Evolutionary conservation across 2,113 vertebrate genomes (phyloP).

Genomic region (Gymnocephalus cernua): DNA sequence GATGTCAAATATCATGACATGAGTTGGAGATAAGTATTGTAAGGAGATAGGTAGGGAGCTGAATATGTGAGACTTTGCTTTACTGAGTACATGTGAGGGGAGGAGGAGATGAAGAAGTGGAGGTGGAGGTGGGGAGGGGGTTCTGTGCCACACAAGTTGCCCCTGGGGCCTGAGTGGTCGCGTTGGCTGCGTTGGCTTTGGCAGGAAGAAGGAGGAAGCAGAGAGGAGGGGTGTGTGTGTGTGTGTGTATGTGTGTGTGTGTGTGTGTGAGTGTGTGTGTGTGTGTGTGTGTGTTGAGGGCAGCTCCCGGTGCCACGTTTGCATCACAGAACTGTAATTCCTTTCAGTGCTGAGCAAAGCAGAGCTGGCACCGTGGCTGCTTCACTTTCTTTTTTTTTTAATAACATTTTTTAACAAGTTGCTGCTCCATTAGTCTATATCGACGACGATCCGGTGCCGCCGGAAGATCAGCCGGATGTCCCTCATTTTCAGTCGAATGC

Average conservation of each 20-base stretch:
- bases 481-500: too few relatives aligned
- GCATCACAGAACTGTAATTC: conserved; percentile 77
- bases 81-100: background rate
- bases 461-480: too few relatives aligned
- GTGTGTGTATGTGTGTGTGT: too few relatives aligned
- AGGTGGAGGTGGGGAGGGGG: conserved; percentile 14
- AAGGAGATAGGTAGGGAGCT: background rate
- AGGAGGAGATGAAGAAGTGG: conserved; percentile 3
- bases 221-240: conserved; percentile 47
- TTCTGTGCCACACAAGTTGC: conserved; percentile 79
- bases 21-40: background rate
- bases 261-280: too few relatives aligned
- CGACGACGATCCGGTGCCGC: too few relatives aligned
- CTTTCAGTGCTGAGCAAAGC: conserved; percentile 62
- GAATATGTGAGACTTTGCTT: background rate
- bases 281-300: conserved; percentile 41
- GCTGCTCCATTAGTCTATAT: background rate
- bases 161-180: conserved; percentile 62
- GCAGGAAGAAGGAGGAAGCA: conserved; percentile 68
- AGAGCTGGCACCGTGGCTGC: conserved; percentile 26
- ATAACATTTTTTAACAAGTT: background rate
- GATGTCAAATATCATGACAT: conserved; percentile 6
- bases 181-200: conserved; percentile 72
- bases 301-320: conserved; percentile 81
- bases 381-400: background rate